These are phyloP conservation scores for Epirrita christyi DNA, from an alignment of 2,888 invertebrate genomes.

Conservation along the genomic window DNA sequence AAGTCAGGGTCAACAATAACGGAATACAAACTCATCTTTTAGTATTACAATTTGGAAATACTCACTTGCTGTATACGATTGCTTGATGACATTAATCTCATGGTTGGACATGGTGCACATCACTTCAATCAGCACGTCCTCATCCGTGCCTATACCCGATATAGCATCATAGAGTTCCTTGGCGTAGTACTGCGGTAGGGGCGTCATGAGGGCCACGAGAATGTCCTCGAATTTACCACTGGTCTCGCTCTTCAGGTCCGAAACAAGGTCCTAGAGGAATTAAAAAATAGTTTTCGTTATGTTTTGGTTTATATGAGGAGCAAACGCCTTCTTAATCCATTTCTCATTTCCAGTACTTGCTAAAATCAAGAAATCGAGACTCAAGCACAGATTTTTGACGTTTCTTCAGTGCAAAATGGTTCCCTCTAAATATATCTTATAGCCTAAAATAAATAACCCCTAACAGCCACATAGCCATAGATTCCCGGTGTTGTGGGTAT, in stretches of 20 bases:
- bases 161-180: slow-evolving; percentile 93
- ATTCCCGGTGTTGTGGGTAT: too few species aligned
- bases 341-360: too few species aligned
- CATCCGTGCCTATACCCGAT: slow-evolving; percentile 92
- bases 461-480: too few species aligned
- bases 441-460: too few species aligned
- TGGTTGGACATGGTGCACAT: slow-evolving; percentile 94
- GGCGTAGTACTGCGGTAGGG: slow-evolving; percentile 93
- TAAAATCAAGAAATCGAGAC: too few species aligned
- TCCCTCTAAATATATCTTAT: too few species aligned
- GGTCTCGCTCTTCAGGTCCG: slow-evolving; percentile 94
- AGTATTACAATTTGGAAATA: slow-evolving; percentile 43
- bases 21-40: neutral
- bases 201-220: slow-evolving; percentile 93
- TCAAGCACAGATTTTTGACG: too few species aligned
- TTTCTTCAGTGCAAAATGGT: too few species aligned
- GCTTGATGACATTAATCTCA: slow-evolving; percentile 91
- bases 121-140: slow-evolving; percentile 94
- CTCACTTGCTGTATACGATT: slow-evolving; percentile 91
- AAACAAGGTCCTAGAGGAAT: slow-evolving; percentile 87
- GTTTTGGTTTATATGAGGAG: too few species aligned
- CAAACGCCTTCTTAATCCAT: too few species aligned
- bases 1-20: neutral
- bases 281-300: too few species aligned
- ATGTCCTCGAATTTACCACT: slow-evolving; percentile 95